Conservation (phyloP, 2,797 vertebrate species). For the Pelochelys cantorii region DNA sequence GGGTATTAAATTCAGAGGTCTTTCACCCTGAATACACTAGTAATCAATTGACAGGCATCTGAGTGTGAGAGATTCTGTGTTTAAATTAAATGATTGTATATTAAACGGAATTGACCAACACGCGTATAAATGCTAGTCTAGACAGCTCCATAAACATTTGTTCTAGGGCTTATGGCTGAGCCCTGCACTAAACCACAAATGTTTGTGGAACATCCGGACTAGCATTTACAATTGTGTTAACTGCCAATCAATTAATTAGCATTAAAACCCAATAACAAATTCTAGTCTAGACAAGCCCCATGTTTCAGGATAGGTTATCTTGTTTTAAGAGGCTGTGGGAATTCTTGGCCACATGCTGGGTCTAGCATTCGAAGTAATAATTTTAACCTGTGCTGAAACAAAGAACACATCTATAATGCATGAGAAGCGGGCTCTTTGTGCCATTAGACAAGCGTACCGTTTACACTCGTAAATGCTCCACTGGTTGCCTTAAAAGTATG, state of each 20-base stretch:
- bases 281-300: background rate
- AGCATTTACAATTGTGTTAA: rapidly evolving
- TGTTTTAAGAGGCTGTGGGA: background rate
- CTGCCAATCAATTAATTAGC: background rate
- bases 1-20: background rate
- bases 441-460: background rate
- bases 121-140: background rate
- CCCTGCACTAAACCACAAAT: background rate
- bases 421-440: background rate
- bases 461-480: constrained; percentile 31
- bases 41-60: background rate
- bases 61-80: background rate
- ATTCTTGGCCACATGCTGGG: background rate
- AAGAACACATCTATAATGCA: background rate
- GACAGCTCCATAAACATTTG: background rate
- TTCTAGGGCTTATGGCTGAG: background rate
- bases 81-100: background rate
- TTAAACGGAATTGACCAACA: background rate
- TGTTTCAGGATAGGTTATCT: background rate
- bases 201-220: background rate
- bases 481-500: constrained; percentile 40
- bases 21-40: background rate
- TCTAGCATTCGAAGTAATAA: background rate
- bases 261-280: background rate
- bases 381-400: background rate